Evolutionary conservation across 1,140 invertebrate genomes (phyloP).

Genomic region (Drepana arcuata): DNA sequence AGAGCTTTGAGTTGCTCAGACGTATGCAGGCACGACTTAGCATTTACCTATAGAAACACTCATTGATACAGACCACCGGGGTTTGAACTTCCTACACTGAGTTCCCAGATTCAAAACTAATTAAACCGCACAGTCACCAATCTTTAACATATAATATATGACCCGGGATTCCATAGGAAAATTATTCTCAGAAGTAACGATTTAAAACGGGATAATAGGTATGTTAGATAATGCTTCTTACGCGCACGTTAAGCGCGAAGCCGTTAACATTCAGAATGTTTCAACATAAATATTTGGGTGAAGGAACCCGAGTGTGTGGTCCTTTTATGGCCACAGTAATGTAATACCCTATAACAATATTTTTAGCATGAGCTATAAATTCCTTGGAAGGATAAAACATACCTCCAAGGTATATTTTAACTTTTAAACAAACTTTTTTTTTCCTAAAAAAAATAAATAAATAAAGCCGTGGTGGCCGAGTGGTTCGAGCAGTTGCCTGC

Average conservation of each 20-base stretch:
- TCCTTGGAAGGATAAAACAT: no score
- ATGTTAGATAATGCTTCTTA: neutral
- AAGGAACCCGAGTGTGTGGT: conserved; percentile 19
- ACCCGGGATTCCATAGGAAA: no score
- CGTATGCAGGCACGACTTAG: no score
- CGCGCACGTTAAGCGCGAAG: neutral
- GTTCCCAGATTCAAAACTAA: neutral
- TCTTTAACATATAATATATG: no score
- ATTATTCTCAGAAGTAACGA: conserved; percentile 1
- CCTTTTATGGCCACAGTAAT: conserved; percentile 16
- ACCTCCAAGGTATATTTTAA: no score
- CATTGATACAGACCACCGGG: neutral
- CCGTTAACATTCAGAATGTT: conserved; percentile 21
- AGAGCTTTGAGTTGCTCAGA: no score
- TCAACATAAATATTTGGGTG: conserved; percentile 36
- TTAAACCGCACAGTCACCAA: neutral
- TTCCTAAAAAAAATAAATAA: neutral
- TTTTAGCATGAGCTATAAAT: no score
- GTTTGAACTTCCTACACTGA: neutral
- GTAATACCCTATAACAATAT: no score
- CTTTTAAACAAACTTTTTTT: conserved; percentile 2
- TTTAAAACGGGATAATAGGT: no score
- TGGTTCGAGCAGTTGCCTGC: no score
- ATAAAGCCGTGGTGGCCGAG: no score
- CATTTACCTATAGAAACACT: no score